Percentiles rank a stretch among this genome's conserved stretches.
phyloP scores from a whole-genome alignment of 2,113 vertebrate species.

The Chaetorhynchus papuensis region DNA sequence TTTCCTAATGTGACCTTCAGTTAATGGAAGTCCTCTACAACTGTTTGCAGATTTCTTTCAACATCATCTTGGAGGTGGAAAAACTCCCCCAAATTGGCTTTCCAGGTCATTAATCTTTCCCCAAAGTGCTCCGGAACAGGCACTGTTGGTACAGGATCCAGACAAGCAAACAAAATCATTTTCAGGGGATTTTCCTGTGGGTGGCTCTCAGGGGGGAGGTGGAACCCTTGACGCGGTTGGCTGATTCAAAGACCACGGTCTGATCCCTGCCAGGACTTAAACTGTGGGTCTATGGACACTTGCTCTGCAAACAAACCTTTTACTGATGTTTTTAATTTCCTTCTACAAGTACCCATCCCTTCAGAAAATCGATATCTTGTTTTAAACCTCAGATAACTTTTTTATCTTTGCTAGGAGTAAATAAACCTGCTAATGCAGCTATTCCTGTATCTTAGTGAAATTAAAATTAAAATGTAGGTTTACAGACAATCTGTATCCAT shows the following conservation, averaged over 20 bases:
- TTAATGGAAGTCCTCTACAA: background rate
- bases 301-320: background rate
- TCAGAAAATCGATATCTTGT: background rate
- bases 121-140: background rate
- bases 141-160: background rate
- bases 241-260: background rate
- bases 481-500: background rate
- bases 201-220: background rate
- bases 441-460: background rate
- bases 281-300: background rate
- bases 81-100: background rate
- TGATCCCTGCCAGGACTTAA: background rate
- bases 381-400: background rate
- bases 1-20: background rate
- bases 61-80: background rate
- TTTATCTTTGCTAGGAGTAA: background rate
- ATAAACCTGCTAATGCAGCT: background rate
- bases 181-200: background rate
- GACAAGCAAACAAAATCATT: background rate
- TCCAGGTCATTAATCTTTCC: background rate
- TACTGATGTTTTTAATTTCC: background rate
- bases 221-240: background rate
- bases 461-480: background rate
- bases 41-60: slow-evolving; percentile 16
- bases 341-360: background rate